Evolutionary conservation across 2,113 vertebrate species (phyloP), one percentile per base, ranked within the genome.

Genomic region (Cyrtonyx montezumae): DNA sequence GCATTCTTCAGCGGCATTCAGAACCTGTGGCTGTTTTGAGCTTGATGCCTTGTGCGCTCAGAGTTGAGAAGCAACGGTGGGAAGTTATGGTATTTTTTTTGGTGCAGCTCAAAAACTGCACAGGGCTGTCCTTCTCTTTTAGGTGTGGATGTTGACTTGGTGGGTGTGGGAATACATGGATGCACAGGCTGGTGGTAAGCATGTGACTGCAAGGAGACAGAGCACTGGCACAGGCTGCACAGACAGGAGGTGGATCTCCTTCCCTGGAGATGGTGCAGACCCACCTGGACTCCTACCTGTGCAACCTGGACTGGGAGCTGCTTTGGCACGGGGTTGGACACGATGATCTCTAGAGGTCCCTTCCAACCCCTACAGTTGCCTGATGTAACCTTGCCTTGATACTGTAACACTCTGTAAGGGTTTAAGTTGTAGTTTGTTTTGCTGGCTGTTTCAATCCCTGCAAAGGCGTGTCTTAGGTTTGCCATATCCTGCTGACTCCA

Each of bases 31-130:
- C 25, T 58, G 17, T 30, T 81, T 70, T 48, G 62, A 67, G 3
- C 30, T 53, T 43, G 34, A 34, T 55, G 26, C 2, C 0, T 42
- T 42, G 2, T 6, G 1, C 48, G 14, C 17, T 7, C 8, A 18
- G 21, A 14, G 7, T 43, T 48, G 46, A 84, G 45, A 81, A 80
- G 28, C 77, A 18, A 13, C 2, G 3, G 1, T 62, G 68, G 8
- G 40, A 48, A 68, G 36, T 73, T 84, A 13, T 34, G 28, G 0
- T 28, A 4, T n/a, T 22, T 95, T 71, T 53, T 53, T 53, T 26
- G 14, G 12, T 48, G 22, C 34, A 75, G 49, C 16, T 28, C 19
- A 46, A 79, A 9, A 19, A 15, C 2, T 28, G 45, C 8, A 7
- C n/a, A 53, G n/a, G 43, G 8, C 8, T 5, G 4, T 8, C 58